These are phyloP conservation scores for Syngnathus acus DNA, from an alignment of 2,797 vertebrate species.

Conservation along the genomic window DNA sequence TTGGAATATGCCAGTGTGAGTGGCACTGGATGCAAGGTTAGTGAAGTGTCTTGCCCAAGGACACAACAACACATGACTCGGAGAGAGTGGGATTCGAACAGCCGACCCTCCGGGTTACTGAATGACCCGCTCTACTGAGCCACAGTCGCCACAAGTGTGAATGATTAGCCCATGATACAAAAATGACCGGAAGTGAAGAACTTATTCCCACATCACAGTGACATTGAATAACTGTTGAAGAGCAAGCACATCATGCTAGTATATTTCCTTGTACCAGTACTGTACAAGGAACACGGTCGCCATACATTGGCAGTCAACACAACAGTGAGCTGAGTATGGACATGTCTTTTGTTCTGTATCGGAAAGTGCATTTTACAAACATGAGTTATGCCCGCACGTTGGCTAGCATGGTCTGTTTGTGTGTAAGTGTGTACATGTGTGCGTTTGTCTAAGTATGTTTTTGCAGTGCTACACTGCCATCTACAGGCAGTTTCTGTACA, in stretches of 20 bases:
- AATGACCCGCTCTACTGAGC: no score
- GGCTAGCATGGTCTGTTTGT: background rate
- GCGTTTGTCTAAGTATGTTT: rapidly evolving
- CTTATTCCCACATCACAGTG: conserved; percentile 20
- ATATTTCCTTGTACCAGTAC: conserved; percentile 7
- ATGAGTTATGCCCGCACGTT: conserved; percentile 16
- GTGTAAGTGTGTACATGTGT: background rate
- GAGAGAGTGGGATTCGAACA: no score
- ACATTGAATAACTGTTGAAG: conserved; percentile 34
- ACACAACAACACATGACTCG: no score
- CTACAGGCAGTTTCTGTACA: conserved; percentile 35
- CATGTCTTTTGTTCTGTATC: conserved; percentile 11
- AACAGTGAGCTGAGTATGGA: background rate
- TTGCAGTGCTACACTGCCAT: conserved; percentile 63
- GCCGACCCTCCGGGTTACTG: no score
- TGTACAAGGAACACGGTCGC: conserved; percentile 2
- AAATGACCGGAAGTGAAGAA: conserved; percentile 22
- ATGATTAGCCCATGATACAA: conserved; percentile 2
- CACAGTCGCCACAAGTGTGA: no score
- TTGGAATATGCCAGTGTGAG: no score
- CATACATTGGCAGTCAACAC: background rate
- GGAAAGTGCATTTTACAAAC: conserved; percentile 7
- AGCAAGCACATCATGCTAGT: background rate
- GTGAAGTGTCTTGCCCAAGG: no score
- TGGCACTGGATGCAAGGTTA: no score